phyloP scores from a whole-genome alignment of 2,888 invertebrate species.

The Macaria liturata region DNA sequence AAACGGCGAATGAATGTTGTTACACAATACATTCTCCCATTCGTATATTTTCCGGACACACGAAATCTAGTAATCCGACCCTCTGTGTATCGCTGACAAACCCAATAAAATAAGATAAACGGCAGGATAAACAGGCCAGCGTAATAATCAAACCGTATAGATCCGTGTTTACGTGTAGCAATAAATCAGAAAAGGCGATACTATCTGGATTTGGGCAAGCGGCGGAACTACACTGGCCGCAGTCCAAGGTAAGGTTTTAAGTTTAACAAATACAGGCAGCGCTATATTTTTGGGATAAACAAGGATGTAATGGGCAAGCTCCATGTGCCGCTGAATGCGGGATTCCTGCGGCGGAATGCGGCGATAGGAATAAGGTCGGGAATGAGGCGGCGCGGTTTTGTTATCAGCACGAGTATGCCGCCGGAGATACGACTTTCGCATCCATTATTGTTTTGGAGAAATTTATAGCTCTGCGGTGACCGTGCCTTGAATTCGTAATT shows the following conservation, averaged over 20 bases:
- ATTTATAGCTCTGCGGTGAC: constrained; percentile 54
- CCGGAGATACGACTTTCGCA: constrained; percentile 41
- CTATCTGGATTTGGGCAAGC: constrained; percentile 54
- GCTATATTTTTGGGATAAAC: constrained; percentile 44
- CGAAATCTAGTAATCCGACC: constrained; percentile 14
- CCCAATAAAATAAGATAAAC: constrained; percentile 41
- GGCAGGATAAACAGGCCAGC: constrained; percentile 36
- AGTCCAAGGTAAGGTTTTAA: constrained; percentile 60
- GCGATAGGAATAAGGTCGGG: constrained; percentile 39
- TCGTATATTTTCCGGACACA: constrained; percentile 15
- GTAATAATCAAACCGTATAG: constrained; percentile 41
- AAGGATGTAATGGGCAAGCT: constrained; percentile 42
- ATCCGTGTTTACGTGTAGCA: constrained; percentile 44
- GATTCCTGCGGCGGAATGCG: constrained; percentile 35
- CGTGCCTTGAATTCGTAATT: constrained; percentile 64
- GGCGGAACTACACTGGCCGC: constrained; percentile 50
- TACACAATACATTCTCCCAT: constrained; percentile 1
- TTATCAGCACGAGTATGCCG: constrained; percentile 41
- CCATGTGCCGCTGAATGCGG: constrained; percentile 37
- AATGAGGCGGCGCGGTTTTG: constrained; percentile 37
- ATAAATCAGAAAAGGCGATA: constrained; percentile 57
- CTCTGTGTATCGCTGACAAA: constrained; percentile 31
- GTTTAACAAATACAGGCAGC: constrained; percentile 45
- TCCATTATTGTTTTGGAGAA: constrained; percentile 60
- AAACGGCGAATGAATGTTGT: not conserved